Conservation (phyloP, 1,140 invertebrate genomes). For the Cotesia typhae region DNA sequence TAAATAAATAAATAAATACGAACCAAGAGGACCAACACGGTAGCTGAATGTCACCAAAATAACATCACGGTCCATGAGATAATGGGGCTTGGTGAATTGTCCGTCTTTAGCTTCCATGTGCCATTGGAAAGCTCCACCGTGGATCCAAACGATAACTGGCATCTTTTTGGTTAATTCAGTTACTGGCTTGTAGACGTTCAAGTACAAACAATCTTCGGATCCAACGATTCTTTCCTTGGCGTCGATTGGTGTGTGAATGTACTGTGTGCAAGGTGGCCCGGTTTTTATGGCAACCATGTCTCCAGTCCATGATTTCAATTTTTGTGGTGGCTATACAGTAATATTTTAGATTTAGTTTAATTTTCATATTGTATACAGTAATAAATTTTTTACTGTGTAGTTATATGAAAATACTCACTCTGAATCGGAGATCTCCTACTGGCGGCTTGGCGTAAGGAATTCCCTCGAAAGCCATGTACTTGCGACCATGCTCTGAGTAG, state of each 20-base stretch:
- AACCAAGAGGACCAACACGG: slow-evolving; percentile 70
- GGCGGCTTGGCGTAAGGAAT: slow-evolving; percentile 73
- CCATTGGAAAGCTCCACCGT: slow-evolving; percentile 62
- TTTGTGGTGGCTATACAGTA: slow-evolving; percentile 54
- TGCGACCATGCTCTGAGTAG: slow-evolving; percentile 52
- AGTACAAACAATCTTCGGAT: slow-evolving; percentile 69
- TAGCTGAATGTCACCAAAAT: slow-evolving; percentile 75
- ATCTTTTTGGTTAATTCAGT: slow-evolving; percentile 37
- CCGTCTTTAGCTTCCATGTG: slow-evolving; percentile 55
- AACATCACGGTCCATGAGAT: slow-evolving; percentile 71
- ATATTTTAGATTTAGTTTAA: no score
- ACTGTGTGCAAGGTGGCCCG: slow-evolving; percentile 60
- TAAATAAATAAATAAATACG: background rate
- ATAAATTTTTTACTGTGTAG: no score
- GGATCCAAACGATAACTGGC: slow-evolving; percentile 59
- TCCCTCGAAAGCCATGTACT: slow-evolving; percentile 68
- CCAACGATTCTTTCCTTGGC: slow-evolving; percentile 50
- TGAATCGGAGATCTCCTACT: slow-evolving; percentile 67
- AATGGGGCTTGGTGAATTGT: slow-evolving; percentile 60
- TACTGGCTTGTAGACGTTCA: slow-evolving; percentile 69
- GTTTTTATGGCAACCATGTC: slow-evolving; percentile 58
- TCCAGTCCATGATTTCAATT: slow-evolving; percentile 57
- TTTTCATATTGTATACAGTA: no score
- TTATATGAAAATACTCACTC: slow-evolving; percentile 52
- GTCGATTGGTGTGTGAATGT: slow-evolving; percentile 45